phyloP scores from a whole-genome alignment of 2,888 invertebrate genomes.

The Drosophila neonasuta region DNA sequence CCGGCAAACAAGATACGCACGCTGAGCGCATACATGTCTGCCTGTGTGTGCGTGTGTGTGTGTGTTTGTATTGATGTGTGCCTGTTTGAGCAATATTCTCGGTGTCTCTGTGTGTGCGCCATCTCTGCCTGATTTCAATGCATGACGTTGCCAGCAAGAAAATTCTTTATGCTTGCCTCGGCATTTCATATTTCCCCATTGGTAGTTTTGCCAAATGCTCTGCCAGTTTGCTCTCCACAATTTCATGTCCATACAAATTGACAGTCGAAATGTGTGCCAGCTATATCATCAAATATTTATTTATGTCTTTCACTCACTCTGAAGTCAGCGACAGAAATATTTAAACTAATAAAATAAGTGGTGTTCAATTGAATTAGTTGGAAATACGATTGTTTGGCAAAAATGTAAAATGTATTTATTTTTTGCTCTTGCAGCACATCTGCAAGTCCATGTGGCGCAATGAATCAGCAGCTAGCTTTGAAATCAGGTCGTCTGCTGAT shows the following conservation, averaged over 20 bases:
- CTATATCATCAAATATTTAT: neutral
- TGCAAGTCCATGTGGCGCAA: neutral
- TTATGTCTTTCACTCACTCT: neutral
- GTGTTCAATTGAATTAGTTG: neutral
- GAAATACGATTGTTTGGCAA: too few relatives aligned
- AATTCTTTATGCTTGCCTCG: conserved; percentile 53
- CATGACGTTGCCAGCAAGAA: conserved; percentile 52
- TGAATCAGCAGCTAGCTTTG: neutral
- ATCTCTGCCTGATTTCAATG: conserved; percentile 54
- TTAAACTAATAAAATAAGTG: neutral
- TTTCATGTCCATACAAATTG: conserved; percentile 11
- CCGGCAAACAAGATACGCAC: too few relatives aligned
- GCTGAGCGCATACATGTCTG: too few relatives aligned
- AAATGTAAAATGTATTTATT: too few relatives aligned
- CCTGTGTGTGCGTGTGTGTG: too few relatives aligned
- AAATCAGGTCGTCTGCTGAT: neutral
- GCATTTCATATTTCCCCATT: conserved; percentile 56
- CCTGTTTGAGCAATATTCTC: conserved; percentile 11
- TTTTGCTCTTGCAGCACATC: neutral
- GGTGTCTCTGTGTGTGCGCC: conserved; percentile 23
- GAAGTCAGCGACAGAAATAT: neutral
- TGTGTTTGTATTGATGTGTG: conserved; percentile 17
- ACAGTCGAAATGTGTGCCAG: neutral
- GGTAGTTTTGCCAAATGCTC: conserved; percentile 30
- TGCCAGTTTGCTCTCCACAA: conserved; percentile 23